phyloP scores from a whole-genome alignment of 2,797 vertebrate species.

The Ammospiza maritima region DNA sequence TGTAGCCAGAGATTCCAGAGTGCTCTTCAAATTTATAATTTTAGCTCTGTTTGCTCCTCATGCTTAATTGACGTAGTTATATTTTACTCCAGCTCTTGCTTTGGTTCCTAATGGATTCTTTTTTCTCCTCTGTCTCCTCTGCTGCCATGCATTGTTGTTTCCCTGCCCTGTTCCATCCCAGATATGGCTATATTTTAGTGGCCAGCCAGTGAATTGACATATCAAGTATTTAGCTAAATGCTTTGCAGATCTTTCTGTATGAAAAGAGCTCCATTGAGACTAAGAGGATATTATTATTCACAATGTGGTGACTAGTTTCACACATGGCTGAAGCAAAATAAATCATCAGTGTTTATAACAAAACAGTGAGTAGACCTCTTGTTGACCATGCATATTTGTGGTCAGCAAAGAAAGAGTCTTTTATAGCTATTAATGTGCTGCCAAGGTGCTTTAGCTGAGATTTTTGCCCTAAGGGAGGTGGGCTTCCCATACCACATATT shows the following conservation, averaged over 20 bases:
- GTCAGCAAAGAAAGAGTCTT: constrained; percentile 61
- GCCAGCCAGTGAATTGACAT: constrained; percentile 7
- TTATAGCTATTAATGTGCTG: constrained; percentile 57
- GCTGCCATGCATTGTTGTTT: neutral
- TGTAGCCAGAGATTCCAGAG: neutral
- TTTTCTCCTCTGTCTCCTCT: neutral
- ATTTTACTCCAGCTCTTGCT: constrained; percentile 7
- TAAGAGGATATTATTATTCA: constrained; percentile 67
- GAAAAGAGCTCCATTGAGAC: constrained; percentile 57
- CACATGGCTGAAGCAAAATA: constrained; percentile 66
- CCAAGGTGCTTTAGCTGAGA: constrained; percentile 52
- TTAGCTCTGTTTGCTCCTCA: neutral
- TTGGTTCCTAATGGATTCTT: neutral
- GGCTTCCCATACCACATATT: neutral
- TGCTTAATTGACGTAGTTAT: neutral
- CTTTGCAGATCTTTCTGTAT: constrained; percentile 27
- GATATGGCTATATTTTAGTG: constrained; percentile 31
- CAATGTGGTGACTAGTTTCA: constrained; percentile 64
- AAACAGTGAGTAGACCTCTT: constrained; percentile 62
- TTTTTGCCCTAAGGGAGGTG: constrained; percentile 50
- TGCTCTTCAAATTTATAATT: neutral
- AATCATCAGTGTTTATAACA: constrained; percentile 65
- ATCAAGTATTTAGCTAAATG: constrained; percentile 38
- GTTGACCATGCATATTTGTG: constrained; percentile 66
- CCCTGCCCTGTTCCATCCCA: neutral